A percentile compares a stretch with the other conserved stretches of the same genome.
Conservation (phyloP, 1,140 invertebrate species). For the Hylyphantes graminicola region DNA sequence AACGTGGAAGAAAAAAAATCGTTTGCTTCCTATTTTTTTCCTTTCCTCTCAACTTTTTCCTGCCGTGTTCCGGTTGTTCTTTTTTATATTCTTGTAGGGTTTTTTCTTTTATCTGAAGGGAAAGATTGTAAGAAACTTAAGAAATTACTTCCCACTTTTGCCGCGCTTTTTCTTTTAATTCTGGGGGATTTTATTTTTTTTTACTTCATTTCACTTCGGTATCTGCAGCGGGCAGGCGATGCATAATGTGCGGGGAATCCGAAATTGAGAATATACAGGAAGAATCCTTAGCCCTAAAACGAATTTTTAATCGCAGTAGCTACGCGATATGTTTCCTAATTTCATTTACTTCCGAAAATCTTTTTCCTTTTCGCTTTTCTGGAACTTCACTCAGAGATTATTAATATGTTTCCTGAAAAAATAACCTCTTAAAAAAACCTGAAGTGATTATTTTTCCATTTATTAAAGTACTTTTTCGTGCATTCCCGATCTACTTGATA, state of each 20-base stretch:
- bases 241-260: constrained; percentile 30
- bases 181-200: background rate
- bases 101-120: constrained; percentile 47
- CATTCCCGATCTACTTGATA: too few species aligned
- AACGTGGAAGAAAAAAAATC: constrained; percentile 26
- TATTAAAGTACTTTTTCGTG: background rate
- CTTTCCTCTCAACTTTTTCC: constrained; percentile 17
- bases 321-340: constrained; percentile 46
- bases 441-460: background rate
- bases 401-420: background rate
- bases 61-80: constrained; percentile 18
- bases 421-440: background rate
- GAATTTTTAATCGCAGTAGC: constrained; percentile 41
- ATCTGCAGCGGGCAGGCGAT: constrained; percentile 46
- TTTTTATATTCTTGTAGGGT: constrained; percentile 20
- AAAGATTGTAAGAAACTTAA: constrained; percentile 49
- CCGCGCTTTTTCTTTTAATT: constrained; percentile 28
- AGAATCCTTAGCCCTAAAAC: constrained; percentile 21
- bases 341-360: constrained; percentile 30
- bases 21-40: constrained; percentile 21
- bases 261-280: constrained; percentile 1
- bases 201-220: constrained; percentile 40
- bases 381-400: background rate
- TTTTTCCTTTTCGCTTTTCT: background rate
- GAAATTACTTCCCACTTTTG: constrained; percentile 53